Base-by-base conservation (phyloP, 23 tunicate genomes). In the Halocynthia roretzi region DNA sequence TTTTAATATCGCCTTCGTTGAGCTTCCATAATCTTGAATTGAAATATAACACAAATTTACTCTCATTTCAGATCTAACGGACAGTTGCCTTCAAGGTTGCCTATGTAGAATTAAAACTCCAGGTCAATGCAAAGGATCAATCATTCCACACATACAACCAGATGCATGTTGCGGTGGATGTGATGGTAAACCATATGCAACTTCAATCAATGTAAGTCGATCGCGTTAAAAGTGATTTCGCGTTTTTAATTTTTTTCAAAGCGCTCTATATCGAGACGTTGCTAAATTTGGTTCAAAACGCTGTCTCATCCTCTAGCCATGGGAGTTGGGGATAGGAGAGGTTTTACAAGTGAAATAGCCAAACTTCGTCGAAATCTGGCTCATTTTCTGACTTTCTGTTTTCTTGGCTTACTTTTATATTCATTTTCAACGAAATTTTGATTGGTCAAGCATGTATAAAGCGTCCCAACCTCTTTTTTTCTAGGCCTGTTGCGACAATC, bases 91-190 rank as follows among this genome's bases (percentile, higher is more conserved):
- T 55, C 90, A 85, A 85, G 80, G 73, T 7, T 85, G 90, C 57
- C 23, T 85, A 14, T 85, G 90, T 73, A 76, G 90, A 48, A 74
- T 80, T 40, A 71, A 61, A 51, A 84, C 72, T 19, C 90, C 90
- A 22, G 67, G 63, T 50, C 22, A 57, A 49, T 87, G 94, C 52
- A 64, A 56, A 62, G 61, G 78, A 20, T 81, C 78, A 5, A 78
- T 71, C 66, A 61, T 55, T 58, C 86, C 87, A 10, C 44, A 63
- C 12, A 21, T 87, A 6, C 79, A 69, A 68, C 86, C 94, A 8
- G 94, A 87, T 63, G 83, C 85, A 5, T 87, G 94, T 65, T 87
- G 94, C 67, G 94, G 94, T 48, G 81, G 86, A 21, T 87, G 94
- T 70, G 66, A 71, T 44, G 94, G 94, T 61, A 80, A 63, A 54